These are phyloP conservation scores for Solenopsis invicta DNA, from an alignment of 1,140 invertebrate species.

Conservation along the genomic window DNA sequence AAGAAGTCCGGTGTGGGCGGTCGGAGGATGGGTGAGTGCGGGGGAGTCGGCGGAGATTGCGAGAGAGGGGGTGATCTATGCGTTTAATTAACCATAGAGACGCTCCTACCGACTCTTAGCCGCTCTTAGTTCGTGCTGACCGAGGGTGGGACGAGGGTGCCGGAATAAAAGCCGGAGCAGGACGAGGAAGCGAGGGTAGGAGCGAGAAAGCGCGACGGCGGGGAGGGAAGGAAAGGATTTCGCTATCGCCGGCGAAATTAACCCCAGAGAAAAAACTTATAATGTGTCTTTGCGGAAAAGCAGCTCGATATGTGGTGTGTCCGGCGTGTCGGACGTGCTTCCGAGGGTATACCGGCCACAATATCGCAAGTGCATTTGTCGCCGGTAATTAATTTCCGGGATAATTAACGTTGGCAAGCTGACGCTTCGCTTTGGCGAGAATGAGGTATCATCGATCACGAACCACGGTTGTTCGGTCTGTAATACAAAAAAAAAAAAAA, in stretches of 20 bases:
- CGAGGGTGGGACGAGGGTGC: constrained; percentile 66
- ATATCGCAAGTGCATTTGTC: constrained; percentile 61
- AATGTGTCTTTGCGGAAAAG: constrained; percentile 81
- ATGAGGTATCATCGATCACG: constrained; percentile 49
- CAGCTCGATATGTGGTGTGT: constrained; percentile 65
- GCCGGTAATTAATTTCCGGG: constrained; percentile 74
- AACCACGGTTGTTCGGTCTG: neutral
- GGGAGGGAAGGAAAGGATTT: constrained; percentile 68
- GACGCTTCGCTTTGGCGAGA: constrained; percentile 42
- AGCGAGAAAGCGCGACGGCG: constrained; percentile 3
- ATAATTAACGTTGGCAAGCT: constrained; percentile 73
- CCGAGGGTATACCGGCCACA: constrained; percentile 24
- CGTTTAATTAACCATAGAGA: constrained; percentile 87
- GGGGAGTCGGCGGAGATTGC: constrained; percentile 73
- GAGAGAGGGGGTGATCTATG: constrained; percentile 83
- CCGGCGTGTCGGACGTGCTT: constrained; percentile 33
- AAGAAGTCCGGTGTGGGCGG: constrained; percentile 11
- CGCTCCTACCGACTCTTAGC: constrained; percentile 84
- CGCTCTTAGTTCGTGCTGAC: constrained; percentile 83
- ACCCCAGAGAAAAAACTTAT: constrained; percentile 82
- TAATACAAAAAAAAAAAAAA: constrained; percentile 31
- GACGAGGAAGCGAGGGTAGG: constrained; percentile 64
- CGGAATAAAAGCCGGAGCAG: constrained; percentile 68
- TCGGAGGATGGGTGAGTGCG: constrained; percentile 43
- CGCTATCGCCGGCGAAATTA: constrained; percentile 80